Evolutionary conservation across 92 coral and sea anemone genomes (phyloP).

Genomic region (Actinernus sp.): DNA sequence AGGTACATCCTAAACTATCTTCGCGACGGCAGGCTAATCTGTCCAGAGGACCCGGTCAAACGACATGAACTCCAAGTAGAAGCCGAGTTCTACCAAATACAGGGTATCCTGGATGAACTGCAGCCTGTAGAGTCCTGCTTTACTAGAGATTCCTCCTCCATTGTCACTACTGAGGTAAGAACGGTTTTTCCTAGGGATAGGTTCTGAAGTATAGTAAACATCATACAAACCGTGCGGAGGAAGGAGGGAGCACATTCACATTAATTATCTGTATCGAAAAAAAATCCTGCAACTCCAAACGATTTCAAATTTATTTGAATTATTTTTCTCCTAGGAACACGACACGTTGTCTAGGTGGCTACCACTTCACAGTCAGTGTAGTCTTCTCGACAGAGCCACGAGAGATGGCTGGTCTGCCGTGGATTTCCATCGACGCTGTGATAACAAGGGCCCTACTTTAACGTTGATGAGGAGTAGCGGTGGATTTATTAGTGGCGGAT

Average conservation of each 20-base stretch:
- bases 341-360: constrained; percentile 45
- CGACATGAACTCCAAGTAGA: constrained; percentile 45
- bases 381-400: constrained; percentile 24
- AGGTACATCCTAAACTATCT: constrained; percentile 77
- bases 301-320: too few species aligned
- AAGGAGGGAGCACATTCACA: too few species aligned
- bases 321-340: constrained; percentile 23
- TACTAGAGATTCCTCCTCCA: too few species aligned
- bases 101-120: constrained; percentile 34
- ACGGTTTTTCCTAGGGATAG: too few species aligned
- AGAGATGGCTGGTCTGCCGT: constrained; percentile 16
- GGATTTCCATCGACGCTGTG: constrained; percentile 56
- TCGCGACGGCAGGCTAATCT: constrained; percentile 46
- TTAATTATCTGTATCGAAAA: too few species aligned
- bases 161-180: too few species aligned
- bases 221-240: too few species aligned
- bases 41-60: constrained; percentile 36
- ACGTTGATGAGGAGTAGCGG: constrained; percentile 15
- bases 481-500: constrained; percentile 52
- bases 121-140: too few species aligned
- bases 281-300: too few species aligned
- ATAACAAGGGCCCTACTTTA: constrained; percentile 45
- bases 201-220: too few species aligned
- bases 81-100: constrained; percentile 70
- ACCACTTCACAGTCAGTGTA: constrained; percentile 1